Base-by-base conservation (phyloP, 2,113 vertebrate species). In the Xiphorhynchus elegans region DNA sequence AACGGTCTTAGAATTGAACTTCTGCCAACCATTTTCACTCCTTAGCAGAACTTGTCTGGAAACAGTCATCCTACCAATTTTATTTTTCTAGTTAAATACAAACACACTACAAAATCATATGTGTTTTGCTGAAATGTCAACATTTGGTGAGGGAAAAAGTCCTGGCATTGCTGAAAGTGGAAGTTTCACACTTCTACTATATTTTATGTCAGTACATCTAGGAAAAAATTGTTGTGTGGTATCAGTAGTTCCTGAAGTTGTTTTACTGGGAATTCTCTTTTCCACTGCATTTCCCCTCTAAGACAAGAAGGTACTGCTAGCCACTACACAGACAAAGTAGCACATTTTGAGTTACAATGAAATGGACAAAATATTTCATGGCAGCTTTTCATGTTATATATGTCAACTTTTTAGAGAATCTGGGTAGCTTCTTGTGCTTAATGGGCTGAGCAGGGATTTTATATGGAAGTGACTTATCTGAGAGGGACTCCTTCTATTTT, bases 21-120 rank as follows among this genome's bases (percentile, higher is more conserved):
- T 74, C 68, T 78, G 93, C 90, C 83, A 95, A 89, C 40, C 3
- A 17, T 89, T 93, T 93, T 87, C 50, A 86, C 23, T 68, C 52
- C 63, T 90, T 84, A 81, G 33, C 44, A 90, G 64, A 92, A 42
- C 15, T 67, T 52, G 15, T 90, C 75, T 89, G 93, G 90, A 95
- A 96, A 92, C 40, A 56, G 23, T 95, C 60, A 86, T 50, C 60
- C 13, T 74, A 29, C 5, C 13, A 24, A 50, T 68, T 84, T 75
- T 72, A 77, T 68, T 90, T 94, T 84, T 68, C 47, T 64, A 79
- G 69, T 52, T 15, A 89, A 90, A 89, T 62, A 24, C 40, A 81
- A 94, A 52, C 40, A 85, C 19, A 10, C 31, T 77, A 33, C 26
- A 74, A 89, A 89, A 81, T 64, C 33, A 3, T 17, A 37, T 13